phyloP scores from a whole-genome alignment of 2,888 invertebrate genomes.

The Dorcus hopei region DNA sequence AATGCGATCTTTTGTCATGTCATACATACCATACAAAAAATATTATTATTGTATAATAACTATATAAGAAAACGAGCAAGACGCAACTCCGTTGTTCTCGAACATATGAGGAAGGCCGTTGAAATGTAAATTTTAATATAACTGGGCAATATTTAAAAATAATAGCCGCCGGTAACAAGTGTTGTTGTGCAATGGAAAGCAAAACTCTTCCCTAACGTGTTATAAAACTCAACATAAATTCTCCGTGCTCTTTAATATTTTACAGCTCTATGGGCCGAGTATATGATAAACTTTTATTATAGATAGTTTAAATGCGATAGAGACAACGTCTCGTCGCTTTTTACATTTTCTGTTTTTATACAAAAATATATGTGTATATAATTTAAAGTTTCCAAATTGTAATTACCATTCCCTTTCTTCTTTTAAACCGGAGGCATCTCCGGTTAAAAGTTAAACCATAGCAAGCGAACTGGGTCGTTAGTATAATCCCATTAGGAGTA shows the following conservation, averaged over 20 bases:
- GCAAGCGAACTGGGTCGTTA: conserved; percentile 3
- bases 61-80: no score
- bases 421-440: no score
- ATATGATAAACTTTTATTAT: neutral
- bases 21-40: no score
- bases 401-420: no score
- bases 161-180: conserved; percentile 33
- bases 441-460: no score
- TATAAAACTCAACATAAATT: conserved; percentile 31
- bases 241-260: conserved; percentile 25
- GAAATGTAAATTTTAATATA: conserved; percentile 35
- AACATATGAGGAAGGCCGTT: conserved; percentile 13
- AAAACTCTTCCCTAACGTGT: conserved; percentile 30
- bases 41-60: no score
- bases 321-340: neutral
- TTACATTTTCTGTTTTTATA: neutral
- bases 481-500: conserved; percentile 9
- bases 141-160: conserved; percentile 31
- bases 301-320: neutral
- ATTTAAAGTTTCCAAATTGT: no score
- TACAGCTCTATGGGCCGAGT: conserved; percentile 7
- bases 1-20: no score
- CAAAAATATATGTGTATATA: no score
- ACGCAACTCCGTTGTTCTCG: no score
- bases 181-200: conserved; percentile 34